These are phyloP conservation scores for Rhagoletis zephyria DNA, from an alignment of 1,140 invertebrate genomes.

Conservation along the genomic window DNA sequence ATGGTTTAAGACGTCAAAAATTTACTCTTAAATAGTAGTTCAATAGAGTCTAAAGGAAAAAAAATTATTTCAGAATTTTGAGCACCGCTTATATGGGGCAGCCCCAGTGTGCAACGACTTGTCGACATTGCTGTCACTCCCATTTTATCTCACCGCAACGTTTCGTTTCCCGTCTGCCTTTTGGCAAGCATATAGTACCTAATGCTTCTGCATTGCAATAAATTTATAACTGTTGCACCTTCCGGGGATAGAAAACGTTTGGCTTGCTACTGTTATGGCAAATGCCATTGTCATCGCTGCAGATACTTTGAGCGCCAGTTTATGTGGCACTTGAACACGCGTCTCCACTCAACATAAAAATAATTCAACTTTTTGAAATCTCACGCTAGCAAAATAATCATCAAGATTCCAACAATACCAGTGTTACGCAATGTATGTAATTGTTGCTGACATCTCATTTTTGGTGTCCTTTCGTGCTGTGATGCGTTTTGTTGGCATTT, in stretches of 20 bases:
- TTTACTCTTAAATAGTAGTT: no score
- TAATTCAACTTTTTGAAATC: constrained; percentile 48
- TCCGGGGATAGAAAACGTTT: constrained; percentile 23
- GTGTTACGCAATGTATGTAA: not conserved
- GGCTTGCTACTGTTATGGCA: not conserved
- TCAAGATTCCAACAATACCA: not conserved
- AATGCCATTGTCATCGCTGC: constrained; percentile 16
- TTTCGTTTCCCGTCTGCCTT: not conserved
- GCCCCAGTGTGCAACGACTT: not conserved
- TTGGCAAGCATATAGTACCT: not conserved
- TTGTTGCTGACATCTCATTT: constrained; percentile 33
- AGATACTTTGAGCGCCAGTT: constrained; percentile 14
- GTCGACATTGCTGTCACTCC: not conserved
- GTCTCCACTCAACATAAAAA: constrained; percentile 39
- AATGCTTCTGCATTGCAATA: constrained; percentile 22
- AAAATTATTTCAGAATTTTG: no score
- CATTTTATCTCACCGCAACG: constrained; percentile 13
- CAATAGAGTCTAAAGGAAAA: no score
- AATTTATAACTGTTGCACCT: constrained; percentile 51
- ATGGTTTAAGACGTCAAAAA: no score
- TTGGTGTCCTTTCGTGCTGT: constrained; percentile 20
- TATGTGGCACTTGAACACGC: constrained; percentile 50
- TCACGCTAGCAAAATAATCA: constrained; percentile 39
- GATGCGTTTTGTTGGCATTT: constrained; percentile 47
- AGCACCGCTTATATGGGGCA: no score